phyloP scores from a whole-genome alignment of 2,797 vertebrate genomes.

The Lates japonicus region DNA sequence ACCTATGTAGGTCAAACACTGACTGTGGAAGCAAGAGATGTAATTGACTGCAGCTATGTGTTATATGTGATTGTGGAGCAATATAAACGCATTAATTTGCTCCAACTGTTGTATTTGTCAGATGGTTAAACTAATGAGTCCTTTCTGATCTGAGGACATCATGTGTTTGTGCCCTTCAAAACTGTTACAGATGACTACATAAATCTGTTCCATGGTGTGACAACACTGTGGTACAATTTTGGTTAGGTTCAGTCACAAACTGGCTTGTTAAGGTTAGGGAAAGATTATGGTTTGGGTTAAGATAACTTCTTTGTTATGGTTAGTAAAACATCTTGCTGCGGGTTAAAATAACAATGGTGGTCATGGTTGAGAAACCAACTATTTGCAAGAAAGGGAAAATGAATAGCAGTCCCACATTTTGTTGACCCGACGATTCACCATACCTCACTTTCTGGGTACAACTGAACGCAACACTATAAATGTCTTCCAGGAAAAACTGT shows the following conservation, averaged over 20 bases:
- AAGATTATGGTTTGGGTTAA: no score
- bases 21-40: background rate
- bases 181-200: background rate
- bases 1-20: conserved; percentile 20
- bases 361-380: background rate
- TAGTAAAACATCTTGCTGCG: background rate
- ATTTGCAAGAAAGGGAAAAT: background rate
- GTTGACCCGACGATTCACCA: background rate
- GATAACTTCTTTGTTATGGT: no score
- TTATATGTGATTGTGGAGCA: background rate
- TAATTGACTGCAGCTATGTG: background rate
- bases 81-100: background rate
- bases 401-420: background rate
- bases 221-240: no score
- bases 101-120: background rate
- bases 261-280: no score
- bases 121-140: background rate
- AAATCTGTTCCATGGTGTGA: background rate
- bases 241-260: background rate
- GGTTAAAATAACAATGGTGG: background rate
- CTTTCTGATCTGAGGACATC: background rate
- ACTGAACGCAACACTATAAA: background rate
- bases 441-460: background rate
- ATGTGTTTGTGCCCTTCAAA: background rate
- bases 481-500: background rate